Evolutionary conservation across 1,140 invertebrate genomes (phyloP).

Genomic region (Zaprionus africanus): DNA sequence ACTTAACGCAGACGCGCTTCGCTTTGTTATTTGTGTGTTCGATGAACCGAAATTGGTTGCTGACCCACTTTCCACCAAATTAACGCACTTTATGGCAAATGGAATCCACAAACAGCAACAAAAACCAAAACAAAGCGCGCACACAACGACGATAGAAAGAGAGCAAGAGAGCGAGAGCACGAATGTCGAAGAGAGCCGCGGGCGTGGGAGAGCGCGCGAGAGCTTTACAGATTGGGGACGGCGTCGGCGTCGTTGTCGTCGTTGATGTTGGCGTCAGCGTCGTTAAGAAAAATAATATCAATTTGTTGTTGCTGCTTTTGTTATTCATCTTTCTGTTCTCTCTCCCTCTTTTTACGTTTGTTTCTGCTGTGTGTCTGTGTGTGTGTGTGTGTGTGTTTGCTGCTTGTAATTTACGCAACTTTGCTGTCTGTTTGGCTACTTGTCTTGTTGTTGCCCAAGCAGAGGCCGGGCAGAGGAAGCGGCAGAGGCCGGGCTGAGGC

Average conservation of each 20-base stretch:
- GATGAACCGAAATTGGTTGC: constrained; percentile 75
- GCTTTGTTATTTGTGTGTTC: constrained; percentile 75
- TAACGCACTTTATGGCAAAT: constrained; percentile 79
- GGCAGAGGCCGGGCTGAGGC: background rate
- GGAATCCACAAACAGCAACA: constrained; percentile 63
- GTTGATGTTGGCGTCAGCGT: background rate
- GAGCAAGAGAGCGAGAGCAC: constrained; percentile 5
- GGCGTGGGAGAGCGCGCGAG: constrained; percentile 24
- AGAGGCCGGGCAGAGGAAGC: background rate
- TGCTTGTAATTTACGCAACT: constrained; percentile 79
- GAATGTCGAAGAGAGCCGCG: constrained; percentile 1
- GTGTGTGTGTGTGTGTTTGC: constrained; percentile 43
- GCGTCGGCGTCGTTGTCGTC: background rate
- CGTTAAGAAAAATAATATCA: constrained; percentile 45
- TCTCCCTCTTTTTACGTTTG: constrained; percentile 18
- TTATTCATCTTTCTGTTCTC: constrained; percentile 13
- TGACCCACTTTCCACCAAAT: constrained; percentile 76
- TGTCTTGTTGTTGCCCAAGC: constrained; percentile 47
- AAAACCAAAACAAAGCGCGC: constrained; percentile 22
- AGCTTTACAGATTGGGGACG: constrained; percentile 47
- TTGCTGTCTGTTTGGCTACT: constrained; percentile 70
- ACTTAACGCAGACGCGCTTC: constrained; percentile 13
- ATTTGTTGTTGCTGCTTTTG: constrained; percentile 48
- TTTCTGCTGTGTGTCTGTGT: constrained; percentile 2
- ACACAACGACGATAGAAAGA: constrained; percentile 19